These are phyloP conservation scores for Clinocottus analis DNA, from an alignment of 2,113 vertebrate genomes.

Conservation along the genomic window DNA sequence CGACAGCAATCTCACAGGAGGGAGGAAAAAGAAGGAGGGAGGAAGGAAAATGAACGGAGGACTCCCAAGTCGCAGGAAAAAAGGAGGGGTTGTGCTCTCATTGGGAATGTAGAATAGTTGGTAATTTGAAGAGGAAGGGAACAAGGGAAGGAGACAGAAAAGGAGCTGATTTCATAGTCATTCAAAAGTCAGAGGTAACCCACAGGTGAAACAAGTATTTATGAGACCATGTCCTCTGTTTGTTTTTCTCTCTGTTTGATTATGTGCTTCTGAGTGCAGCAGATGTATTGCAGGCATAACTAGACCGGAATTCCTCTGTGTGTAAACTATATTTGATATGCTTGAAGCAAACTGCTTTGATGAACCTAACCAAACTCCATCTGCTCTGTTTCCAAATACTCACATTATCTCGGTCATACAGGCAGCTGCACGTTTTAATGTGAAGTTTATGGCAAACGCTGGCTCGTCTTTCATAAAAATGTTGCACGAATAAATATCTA, in stretches of 20 bases:
- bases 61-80: conserved; percentile 26
- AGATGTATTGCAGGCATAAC: conserved; percentile 55
- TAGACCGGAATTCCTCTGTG: conserved; percentile 60
- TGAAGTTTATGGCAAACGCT: conserved; percentile 7
- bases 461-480: conserved; percentile 37
- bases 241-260: conserved; percentile 60
- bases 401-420: conserved; percentile 19
- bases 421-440: conserved; percentile 16
- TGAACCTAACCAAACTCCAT: conserved; percentile 69
- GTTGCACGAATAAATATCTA: conserved; percentile 46
- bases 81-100: conserved; percentile 33
- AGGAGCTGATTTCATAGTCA: conserved; percentile 49
- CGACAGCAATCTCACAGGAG: conserved; percentile 89
- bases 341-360: conserved; percentile 66
- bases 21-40: conserved; percentile 42
- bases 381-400: conserved; percentile 57
- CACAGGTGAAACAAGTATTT: conserved; percentile 52
- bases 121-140: conserved; percentile 36
- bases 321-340: conserved; percentile 64
- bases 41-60: conserved; percentile 41
- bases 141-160: conserved; percentile 43
- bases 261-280: conserved; percentile 44
- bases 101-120: conserved; percentile 6
- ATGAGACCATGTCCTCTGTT: conserved; percentile 48
- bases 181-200: conserved; percentile 49